Conservation (phyloP, 2,888 invertebrate species). For the Patella ulyssiponensis region DNA sequence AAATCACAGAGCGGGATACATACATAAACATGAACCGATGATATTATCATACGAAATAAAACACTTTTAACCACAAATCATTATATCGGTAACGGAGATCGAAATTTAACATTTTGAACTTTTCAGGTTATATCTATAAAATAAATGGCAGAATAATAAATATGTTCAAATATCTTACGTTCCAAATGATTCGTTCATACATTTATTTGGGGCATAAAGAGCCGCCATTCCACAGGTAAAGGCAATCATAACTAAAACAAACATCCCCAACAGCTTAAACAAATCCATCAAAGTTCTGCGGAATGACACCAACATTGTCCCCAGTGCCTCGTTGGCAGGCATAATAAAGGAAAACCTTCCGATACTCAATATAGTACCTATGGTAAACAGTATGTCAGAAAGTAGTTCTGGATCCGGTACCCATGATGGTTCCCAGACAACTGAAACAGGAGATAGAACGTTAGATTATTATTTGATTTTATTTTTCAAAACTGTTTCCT, state of each 20-base stretch:
- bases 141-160: no score
- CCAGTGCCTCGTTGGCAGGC: conserved; percentile 66
- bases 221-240: conserved; percentile 65
- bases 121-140: no score
- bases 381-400: conserved; percentile 60
- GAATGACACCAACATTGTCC: conserved; percentile 65
- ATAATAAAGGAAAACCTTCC: conserved; percentile 62
- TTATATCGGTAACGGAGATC: no score
- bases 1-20: no score
- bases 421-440: conserved; percentile 49
- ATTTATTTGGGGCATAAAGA: conserved; percentile 58
- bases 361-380: conserved; percentile 61
- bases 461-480: not conserved
- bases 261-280: conserved; percentile 60
- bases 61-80: no score
- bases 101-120: no score
- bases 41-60: no score
- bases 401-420: conserved; percentile 59
- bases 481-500: no score
- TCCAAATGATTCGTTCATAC: conserved; percentile 54
- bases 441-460: conserved; percentile 28
- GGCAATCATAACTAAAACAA: conserved; percentile 60
- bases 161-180: conserved; percentile 22
- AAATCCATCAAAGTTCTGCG: conserved; percentile 61
- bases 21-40: no score